Evolutionary conservation across 2,888 invertebrate species (phyloP).

Genomic region (Nomada flava): DNA sequence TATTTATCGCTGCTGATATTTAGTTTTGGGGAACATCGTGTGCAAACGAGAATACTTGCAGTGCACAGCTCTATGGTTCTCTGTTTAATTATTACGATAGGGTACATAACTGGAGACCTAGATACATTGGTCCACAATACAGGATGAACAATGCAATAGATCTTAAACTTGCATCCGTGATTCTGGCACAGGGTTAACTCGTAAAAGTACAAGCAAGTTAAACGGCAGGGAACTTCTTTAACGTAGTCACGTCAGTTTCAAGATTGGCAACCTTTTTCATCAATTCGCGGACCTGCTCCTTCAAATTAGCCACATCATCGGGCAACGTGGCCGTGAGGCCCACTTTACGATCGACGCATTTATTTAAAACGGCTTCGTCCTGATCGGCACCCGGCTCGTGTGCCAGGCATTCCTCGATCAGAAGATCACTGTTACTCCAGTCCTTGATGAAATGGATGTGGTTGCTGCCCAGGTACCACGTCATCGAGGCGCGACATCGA

Average conservation of each 20-base stretch:
- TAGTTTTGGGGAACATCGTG: too few relatives aligned
- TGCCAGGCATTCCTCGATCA: slow-evolving; percentile 64
- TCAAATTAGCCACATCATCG: slow-evolving; percentile 19
- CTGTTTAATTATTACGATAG: too few relatives aligned
- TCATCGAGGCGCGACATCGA: slow-evolving; percentile 53
- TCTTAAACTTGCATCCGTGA: too few relatives aligned
- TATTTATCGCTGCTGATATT: too few relatives aligned
- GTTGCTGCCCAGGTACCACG: slow-evolving; percentile 51
- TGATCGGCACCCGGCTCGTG: slow-evolving; percentile 51
- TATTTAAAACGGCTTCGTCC: slow-evolving; percentile 34
- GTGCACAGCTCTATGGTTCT: too few relatives aligned
- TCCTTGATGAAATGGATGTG: slow-evolving; percentile 49
- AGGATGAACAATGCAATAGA: too few relatives aligned
- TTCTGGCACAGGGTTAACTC: too few relatives aligned
- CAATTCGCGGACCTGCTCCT: slow-evolving; percentile 35
- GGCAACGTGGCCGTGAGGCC: slow-evolving; percentile 25
- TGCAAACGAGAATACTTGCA: too few relatives aligned
- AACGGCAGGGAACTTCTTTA: slow-evolving; percentile 16
- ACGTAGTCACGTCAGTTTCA: slow-evolving; percentile 7
- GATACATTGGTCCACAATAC: too few relatives aligned
- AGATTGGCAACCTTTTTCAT: slow-evolving; percentile 15
- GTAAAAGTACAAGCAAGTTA: too few relatives aligned
- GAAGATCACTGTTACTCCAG: slow-evolving; percentile 53
- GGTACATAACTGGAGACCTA: too few relatives aligned
- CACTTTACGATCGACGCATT: slow-evolving; percentile 54